A percentile compares a stretch with the other conserved stretches of the same genome.
These are phyloP conservation scores for Aphelenchoides avenae DNA, from an alignment of 1,140 invertebrate species.

Conservation along the genomic window DNA sequence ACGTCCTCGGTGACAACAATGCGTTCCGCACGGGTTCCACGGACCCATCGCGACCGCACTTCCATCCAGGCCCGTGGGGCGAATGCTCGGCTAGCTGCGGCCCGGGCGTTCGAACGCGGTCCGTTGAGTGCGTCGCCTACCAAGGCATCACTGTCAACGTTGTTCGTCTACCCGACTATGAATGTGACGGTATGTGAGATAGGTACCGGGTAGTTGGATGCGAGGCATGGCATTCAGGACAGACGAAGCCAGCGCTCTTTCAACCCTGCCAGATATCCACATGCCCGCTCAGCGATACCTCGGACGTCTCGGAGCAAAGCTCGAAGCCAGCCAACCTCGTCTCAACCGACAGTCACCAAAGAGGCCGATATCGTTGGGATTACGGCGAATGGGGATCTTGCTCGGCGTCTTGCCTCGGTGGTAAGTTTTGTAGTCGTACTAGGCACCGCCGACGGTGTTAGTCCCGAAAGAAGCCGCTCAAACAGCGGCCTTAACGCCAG, in stretches of 20 bases:
- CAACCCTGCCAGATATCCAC: constrained; percentile 46
- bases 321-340: too few relatives aligned
- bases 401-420: constrained; percentile 87
- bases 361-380: constrained; percentile 58
- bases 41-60: constrained; percentile 29
- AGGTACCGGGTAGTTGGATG: too few relatives aligned
- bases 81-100: constrained; percentile 74
- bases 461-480: too few relatives aligned
- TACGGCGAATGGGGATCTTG: constrained; percentile 72
- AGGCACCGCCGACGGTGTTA: too few relatives aligned
- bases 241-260: constrained; percentile 43
- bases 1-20: too few relatives aligned
- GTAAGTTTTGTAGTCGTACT: too few relatives aligned
- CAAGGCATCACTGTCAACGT: constrained; percentile 38
- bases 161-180: constrained; percentile 51
- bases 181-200: constrained; percentile 46
- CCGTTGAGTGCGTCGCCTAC: constrained; percentile 69
- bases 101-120: constrained; percentile 66
- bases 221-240: too few relatives aligned
- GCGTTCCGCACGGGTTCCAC: too few relatives aligned
- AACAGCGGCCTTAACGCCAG: too few relatives aligned
- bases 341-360: neutral
- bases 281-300: too few relatives aligned
- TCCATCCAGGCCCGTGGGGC: constrained; percentile 71
- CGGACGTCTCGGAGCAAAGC: too few relatives aligned